A percentile compares a stretch with the other conserved stretches of the same genome.
Evolutionary conservation across 2,888 invertebrate species (phyloP).

Genomic region (Diloba caeruleocephala): DNA sequence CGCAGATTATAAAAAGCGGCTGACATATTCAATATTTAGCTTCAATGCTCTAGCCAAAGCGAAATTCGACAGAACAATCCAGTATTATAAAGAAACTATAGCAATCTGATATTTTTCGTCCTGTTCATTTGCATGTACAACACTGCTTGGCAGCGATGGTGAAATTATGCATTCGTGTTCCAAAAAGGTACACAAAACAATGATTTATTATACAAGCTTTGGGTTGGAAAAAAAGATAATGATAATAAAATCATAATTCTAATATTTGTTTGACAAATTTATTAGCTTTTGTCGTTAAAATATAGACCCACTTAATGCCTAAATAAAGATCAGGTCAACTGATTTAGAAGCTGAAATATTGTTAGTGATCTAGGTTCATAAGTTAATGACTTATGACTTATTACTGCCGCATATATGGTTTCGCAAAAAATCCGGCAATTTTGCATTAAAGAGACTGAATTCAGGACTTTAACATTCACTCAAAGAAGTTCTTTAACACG

Average conservation of each 20-base stretch:
- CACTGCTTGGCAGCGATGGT: slow-evolving; percentile 36
- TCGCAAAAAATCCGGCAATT: background rate
- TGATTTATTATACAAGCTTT: slow-evolving; percentile 39
- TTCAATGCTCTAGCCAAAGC: slow-evolving; percentile 5
- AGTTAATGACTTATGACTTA: no score
- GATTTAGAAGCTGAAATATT: no score
- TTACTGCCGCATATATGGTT: no score
- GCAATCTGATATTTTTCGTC: slow-evolving; percentile 31
- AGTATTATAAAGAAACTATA: slow-evolving; percentile 17
- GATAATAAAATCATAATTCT: slow-evolving; percentile 6
- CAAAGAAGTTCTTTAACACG: background rate
- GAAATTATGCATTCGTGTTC: slow-evolving; percentile 46
- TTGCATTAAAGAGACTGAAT: background rate
- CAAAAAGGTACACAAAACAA: slow-evolving; percentile 31
- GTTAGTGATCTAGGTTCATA: no score
- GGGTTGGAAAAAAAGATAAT: slow-evolving; percentile 30
- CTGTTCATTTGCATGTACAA: slow-evolving; percentile 46
- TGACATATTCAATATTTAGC: slow-evolving; percentile 8
- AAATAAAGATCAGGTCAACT: background rate
- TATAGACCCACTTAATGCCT: slow-evolving; percentile 18
- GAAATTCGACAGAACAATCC: slow-evolving; percentile 10
- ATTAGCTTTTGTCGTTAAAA: no score
- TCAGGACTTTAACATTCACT: no score
- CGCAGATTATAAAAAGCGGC: background rate
- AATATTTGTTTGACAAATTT: slow-evolving; percentile 8